These are phyloP conservation scores for Andrena trimmerana DNA, from an alignment of 2,888 invertebrate species.

Conservation along the genomic window DNA sequence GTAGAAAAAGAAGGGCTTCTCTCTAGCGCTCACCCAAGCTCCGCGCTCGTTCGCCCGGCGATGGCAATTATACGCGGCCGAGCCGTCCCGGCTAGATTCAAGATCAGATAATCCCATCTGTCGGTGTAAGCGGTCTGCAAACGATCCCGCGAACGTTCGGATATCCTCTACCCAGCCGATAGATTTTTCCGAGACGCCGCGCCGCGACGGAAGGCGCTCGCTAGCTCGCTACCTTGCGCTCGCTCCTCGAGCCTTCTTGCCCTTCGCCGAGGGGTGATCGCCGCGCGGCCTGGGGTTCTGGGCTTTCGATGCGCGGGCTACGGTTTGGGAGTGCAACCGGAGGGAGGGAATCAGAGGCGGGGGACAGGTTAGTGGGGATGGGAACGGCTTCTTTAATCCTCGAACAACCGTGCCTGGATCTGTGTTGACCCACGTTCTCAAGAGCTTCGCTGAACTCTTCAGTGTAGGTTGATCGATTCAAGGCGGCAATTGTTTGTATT, in stretches of 20 bases:
- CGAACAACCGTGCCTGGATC: too few relatives aligned
- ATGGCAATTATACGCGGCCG: slow-evolving; percentile 83
- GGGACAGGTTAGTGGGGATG: too few relatives aligned
- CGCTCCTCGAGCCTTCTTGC: background rate
- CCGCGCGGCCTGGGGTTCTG: background rate
- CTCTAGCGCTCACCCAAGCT: slow-evolving; percentile 53
- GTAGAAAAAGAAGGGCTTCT: slow-evolving; percentile 58
- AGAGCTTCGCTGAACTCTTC: too few relatives aligned
- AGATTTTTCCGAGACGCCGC: slow-evolving; percentile 65
- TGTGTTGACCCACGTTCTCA: too few relatives aligned
- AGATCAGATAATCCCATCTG: slow-evolving; percentile 84
- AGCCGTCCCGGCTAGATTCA: slow-evolving; percentile 82
- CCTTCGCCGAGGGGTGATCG: slow-evolving; percentile 27
- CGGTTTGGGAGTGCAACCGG: too few relatives aligned
- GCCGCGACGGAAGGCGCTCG: slow-evolving; percentile 49
- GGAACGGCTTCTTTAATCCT: too few relatives aligned
- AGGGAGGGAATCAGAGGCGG: too few relatives aligned
- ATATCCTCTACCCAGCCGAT: slow-evolving; percentile 64
- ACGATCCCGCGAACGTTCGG: slow-evolving; percentile 81
- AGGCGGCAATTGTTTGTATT: too few relatives aligned
- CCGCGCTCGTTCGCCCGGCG: slow-evolving; percentile 70
- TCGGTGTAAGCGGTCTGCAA: slow-evolving; percentile 81
- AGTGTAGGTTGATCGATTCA: too few relatives aligned
- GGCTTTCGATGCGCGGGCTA: background rate
- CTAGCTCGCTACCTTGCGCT: slow-evolving; percentile 9